These are phyloP conservation scores for Corythaeola cristata DNA, from an alignment of 2,113 vertebrate genomes.

Conservation along the genomic window DNA sequence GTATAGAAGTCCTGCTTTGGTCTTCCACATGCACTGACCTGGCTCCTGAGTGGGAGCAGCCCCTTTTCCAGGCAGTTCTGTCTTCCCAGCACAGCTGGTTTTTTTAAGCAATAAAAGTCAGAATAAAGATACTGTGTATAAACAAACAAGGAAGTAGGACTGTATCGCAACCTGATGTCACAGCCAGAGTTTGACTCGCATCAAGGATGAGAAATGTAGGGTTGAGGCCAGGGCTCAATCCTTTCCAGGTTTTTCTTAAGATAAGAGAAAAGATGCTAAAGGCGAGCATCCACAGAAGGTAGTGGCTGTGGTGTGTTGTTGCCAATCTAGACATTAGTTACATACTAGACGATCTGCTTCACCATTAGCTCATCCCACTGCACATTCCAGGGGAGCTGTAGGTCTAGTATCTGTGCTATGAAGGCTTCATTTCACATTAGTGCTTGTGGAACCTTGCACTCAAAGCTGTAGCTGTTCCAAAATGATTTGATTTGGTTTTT, in stretches of 20 bases:
- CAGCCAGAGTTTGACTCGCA: neutral
- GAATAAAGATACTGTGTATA: neutral
- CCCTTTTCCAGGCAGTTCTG: constrained; percentile 16
- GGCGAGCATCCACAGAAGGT: neutral
- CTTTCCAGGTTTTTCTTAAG: neutral
- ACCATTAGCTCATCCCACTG: neutral
- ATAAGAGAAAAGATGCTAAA: neutral
- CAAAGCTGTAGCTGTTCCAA: neutral
- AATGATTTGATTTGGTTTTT: rapidly evolving
- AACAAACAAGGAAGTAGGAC: neutral
- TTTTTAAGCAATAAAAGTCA: constrained; percentile 70
- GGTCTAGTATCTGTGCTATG: neutral
- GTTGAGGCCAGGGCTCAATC: neutral
- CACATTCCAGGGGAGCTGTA: neutral
- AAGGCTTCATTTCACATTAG: neutral
- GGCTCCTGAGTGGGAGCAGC: constrained; percentile 3
- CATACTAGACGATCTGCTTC: neutral
- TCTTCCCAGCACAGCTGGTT: constrained; percentile 36
- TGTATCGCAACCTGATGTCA: neutral
- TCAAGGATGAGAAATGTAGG: neutral
- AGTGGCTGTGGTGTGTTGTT: neutral
- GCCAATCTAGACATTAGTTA: neutral
- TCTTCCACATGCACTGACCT: constrained; percentile 49
- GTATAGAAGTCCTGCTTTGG: constrained; percentile 11
- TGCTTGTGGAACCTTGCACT: neutral